Evolutionary conservation across 2,888 invertebrate genomes (phyloP).

Genomic region (Chrysopilus asiliformis): DNA sequence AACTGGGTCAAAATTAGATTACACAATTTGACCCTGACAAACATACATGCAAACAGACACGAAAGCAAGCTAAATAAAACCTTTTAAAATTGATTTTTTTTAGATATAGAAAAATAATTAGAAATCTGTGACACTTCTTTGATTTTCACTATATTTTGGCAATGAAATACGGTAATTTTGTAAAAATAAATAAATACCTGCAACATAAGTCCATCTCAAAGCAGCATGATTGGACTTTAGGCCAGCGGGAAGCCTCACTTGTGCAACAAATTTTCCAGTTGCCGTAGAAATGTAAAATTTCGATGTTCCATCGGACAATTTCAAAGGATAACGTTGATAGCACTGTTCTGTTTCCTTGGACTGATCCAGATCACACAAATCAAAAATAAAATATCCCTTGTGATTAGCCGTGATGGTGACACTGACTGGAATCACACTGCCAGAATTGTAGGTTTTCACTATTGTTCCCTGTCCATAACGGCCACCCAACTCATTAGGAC

Average conservation of each 20-base stretch:
- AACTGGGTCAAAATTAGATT: background rate
- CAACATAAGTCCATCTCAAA: slow-evolving; percentile 41
- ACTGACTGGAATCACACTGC: slow-evolving; percentile 23
- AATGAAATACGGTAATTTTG: background rate
- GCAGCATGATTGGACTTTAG: slow-evolving; percentile 42
- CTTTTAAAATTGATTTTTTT: too few relatives aligned
- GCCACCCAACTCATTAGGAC: slow-evolving; percentile 43
- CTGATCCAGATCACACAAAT: slow-evolving; percentile 38
- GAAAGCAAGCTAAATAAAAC: too few relatives aligned
- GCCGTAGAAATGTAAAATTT: slow-evolving; percentile 18
- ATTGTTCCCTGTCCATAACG: slow-evolving; percentile 38
- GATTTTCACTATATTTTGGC: background rate
- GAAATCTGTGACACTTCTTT: background rate
- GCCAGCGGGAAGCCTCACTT: slow-evolving; percentile 31
- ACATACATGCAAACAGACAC: too few relatives aligned
- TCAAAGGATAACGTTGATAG: slow-evolving; percentile 35
- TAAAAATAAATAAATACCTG: slow-evolving; percentile 27
- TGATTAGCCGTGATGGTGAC: slow-evolving; percentile 38
- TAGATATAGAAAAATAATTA: background rate
- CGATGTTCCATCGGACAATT: slow-evolving; percentile 23
- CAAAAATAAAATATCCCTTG: slow-evolving; percentile 37
- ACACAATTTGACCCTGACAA: too few relatives aligned
- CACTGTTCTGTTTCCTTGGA: slow-evolving; percentile 40
- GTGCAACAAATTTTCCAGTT: slow-evolving; percentile 23
- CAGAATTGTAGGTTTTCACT: slow-evolving; percentile 31